Base-by-base conservation (phyloP, 2,113 vertebrate genomes). In the Pleuronectes platessa region DNA sequence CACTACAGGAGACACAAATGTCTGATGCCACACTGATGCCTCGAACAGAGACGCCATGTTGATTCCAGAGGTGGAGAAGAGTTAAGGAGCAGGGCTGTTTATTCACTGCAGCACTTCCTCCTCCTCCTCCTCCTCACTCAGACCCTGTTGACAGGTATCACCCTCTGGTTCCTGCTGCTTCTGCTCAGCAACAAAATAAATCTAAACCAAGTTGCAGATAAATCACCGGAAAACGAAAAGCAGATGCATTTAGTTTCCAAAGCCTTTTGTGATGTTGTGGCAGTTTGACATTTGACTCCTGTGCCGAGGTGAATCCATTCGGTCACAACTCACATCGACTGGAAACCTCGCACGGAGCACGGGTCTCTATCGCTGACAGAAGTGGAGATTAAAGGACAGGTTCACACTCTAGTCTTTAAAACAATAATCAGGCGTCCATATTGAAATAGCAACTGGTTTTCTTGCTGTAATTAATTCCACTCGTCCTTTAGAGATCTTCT, bases 171-270 rank as follows among this genome's bases (percentile, higher is more conserved):
- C 18, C 18, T 27, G 23, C 68, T 55, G 56, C 24, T 72, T 35
- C 56, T 55, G 56, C 20, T 37, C 56, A 12, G 23, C 60, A 17
- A 5, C 18, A 3, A 13, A 45, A 15, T 6, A 63, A 45, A 37
- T 2, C 10, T 14, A 61, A 74, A 59, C 17, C 42, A 82, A 75
- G 62, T 62, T 15, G 2, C 35, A 15, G 56, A 51, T 45, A 18
- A 64, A 37, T 56, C 37, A 21, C 5, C 26, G 47, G 59, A 65
- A 17, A 61, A 61, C 2, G 40, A 62, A 42, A 69, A 67, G 55
- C 21, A 76, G 42, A 21, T 21, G 40, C 10, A 47, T 67, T 35
- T 51, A 74, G 77, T 78, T 72, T 71, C 68, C 45, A 59, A 31
- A 81, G 23, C 23, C 23, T 53, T 74, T 37, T 20, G 8, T 42